These are phyloP conservation scores for Melanotaenia parkinsoni DNA, from an alignment of 2,797 vertebrate genomes.

Conservation along the genomic window DNA sequence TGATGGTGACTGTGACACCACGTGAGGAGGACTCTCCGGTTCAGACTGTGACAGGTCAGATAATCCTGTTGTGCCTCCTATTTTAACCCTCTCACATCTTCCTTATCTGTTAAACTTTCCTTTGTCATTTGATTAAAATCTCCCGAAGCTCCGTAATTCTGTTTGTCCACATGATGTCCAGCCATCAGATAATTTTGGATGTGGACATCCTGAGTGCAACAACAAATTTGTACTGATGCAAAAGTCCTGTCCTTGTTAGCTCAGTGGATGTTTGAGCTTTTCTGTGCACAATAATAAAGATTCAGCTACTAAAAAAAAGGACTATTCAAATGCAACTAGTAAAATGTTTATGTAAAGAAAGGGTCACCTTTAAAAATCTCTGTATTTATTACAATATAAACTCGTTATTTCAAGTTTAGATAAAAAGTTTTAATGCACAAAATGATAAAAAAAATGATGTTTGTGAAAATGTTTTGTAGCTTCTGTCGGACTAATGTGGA, in stretches of 20 bases:
- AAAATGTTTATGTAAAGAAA: too few relatives aligned
- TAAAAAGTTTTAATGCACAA: neutral
- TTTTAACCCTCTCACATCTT: neutral
- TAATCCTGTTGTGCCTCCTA: neutral
- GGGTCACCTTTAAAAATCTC: neutral
- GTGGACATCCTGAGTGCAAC: neutral
- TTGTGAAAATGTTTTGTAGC: neutral
- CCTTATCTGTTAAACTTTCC: neutral
- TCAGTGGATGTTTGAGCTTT: neutral
- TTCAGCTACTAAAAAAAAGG: too few relatives aligned
- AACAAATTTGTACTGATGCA: neutral
- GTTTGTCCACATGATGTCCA: neutral
- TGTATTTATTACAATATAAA: neutral
- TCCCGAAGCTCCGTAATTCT: too few relatives aligned
- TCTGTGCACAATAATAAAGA: neutral
- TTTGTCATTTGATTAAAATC: too few relatives aligned
- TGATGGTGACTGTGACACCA: conserved; percentile 40
- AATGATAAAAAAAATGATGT: neutral
- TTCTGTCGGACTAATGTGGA: neutral
- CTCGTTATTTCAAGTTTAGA: neutral
- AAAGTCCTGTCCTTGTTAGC: neutral
- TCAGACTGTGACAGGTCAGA: conserved; percentile 48
- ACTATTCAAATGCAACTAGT: too few relatives aligned
- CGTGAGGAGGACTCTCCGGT: conserved; percentile 5
- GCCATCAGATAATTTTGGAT: neutral